Evolutionary conservation across 2,888 invertebrate species (phyloP), one percentile per base, ranked within the genome.

Genomic region (Euzophera pinguis): DNA sequence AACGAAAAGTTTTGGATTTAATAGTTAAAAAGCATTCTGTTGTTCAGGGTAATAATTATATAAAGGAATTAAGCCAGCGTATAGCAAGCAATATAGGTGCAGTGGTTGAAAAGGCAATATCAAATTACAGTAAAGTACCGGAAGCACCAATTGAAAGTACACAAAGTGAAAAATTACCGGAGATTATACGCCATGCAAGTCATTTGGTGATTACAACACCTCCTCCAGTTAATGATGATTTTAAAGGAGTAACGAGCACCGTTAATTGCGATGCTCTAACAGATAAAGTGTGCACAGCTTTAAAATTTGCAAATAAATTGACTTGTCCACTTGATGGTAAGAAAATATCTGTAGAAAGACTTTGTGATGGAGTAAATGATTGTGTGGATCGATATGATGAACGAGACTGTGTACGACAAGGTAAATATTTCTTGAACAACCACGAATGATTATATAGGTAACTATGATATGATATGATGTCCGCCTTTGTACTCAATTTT

Each of bases 361-460:
- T 88, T 17, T 88, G 87, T 55, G 69, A 88, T 58, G 80, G 78
- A 32, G 56, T 61, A 1, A 38, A 53, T 27, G 79, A 87, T 47
- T 88, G 88, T 47, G 41, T 58, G 1, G 77, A 79, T 56, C 62
- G 59, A 56, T 70, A 78, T 1, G 87, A 88, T 57, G 88, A 88
- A 72, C 60, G 54, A 27, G 61, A 78, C 53, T 87, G 84, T 62
- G 57, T 62, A 38, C 52, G 59, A 52, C 71, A 78, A 73, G 81
- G 83, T 84, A 63, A 52, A 22, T 22, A 22, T 22, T 22, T 22
- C 5, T 22, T 22, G 2, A 2, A 2, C 22, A 22, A 22, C 2
- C 22, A 5, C 5, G 5, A 5, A 22, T n/a, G n/a, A n/a, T n/a
- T n/a, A n/a, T n/a, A n/a, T n/a, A n/a, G n/a, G n/a, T n/a, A n/a